Conservation (phyloP, 2,113 vertebrate genomes). For the Mixornis gularis region DNA sequence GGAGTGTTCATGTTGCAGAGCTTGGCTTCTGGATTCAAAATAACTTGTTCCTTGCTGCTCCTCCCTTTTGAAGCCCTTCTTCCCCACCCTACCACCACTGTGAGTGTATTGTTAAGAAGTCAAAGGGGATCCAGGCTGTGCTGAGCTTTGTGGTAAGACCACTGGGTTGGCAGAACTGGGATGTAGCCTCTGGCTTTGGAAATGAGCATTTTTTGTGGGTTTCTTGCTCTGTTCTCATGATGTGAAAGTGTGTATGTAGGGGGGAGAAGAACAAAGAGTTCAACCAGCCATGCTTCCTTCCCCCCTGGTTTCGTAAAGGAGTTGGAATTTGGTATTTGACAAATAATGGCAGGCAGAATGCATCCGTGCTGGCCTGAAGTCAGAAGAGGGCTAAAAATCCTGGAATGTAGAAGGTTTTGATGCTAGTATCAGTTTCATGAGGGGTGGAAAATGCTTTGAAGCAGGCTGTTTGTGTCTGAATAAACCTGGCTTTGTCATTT, state of each 20-base stretch:
- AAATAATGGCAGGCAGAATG: not conserved
- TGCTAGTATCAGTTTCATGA: not conserved
- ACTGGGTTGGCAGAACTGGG: not conserved
- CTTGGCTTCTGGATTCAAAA: constrained; percentile 8
- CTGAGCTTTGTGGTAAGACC: constrained; percentile 30
- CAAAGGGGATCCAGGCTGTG: not conserved
- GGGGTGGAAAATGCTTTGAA: constrained; percentile 21
- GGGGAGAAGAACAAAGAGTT: constrained; percentile 31
- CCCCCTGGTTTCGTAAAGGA: not conserved
- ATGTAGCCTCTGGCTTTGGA: constrained; percentile 6
- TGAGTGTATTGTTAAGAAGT: constrained; percentile 27
- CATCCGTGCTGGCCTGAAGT: not conserved
- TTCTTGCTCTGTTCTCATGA: constrained; percentile 9
- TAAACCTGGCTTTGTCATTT: constrained; percentile 39
- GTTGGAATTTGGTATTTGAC: constrained; percentile 20
- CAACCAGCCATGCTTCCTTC: not conserved
- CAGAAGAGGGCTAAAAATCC: not conserved
- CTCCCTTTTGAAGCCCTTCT: constrained; percentile 7
- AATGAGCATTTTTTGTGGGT: constrained; percentile 42
- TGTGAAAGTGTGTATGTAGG: not conserved
- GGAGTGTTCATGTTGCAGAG: not conserved
- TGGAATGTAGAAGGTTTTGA: not conserved
- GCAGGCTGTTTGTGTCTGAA: not conserved
- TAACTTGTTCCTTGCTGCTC: constrained; percentile 9
- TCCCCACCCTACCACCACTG: not conserved